These are phyloP conservation scores for Leptinotarsa rubiginosa DNA, from an alignment of 2,888 invertebrate genomes.

Conservation along the genomic window DNA sequence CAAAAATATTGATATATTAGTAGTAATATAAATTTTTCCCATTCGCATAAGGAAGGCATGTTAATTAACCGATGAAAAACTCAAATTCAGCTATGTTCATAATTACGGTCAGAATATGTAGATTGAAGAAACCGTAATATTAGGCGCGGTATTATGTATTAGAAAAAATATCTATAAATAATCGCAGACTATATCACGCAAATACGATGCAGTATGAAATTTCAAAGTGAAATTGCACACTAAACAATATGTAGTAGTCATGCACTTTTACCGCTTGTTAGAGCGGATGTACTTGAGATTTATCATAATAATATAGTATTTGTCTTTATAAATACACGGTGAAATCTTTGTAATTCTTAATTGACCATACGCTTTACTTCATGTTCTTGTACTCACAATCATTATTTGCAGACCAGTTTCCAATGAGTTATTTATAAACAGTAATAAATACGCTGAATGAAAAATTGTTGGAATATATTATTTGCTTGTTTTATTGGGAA, in stretches of 20 bases:
- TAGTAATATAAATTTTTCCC: no score
- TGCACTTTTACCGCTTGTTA: slow-evolving; percentile 46
- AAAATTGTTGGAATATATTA: slow-evolving; percentile 9
- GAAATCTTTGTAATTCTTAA: slow-evolving; percentile 44
- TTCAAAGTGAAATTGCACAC: slow-evolving; percentile 35
- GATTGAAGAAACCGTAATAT: slow-evolving; percentile 24
- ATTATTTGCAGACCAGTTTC: slow-evolving; percentile 39
- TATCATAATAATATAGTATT: slow-evolving; percentile 49
- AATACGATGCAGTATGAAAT: slow-evolving; percentile 36
- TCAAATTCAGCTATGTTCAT: not conserved
- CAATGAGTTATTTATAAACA: slow-evolving; percentile 23
- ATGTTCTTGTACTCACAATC: slow-evolving; percentile 26
- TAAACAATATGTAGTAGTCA: slow-evolving; percentile 33
- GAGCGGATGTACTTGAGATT: slow-evolving; percentile 49
- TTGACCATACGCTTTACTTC: slow-evolving; percentile 43
- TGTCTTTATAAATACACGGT: slow-evolving; percentile 46
- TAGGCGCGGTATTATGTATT: slow-evolving; percentile 25
- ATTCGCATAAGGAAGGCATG: not conserved
- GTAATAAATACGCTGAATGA: slow-evolving; percentile 12
- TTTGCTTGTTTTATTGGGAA: slow-evolving; percentile 6
- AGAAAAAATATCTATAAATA: slow-evolving; percentile 31
- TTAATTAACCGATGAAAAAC: slow-evolving; percentile 7
- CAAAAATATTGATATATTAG: no score
- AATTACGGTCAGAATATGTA: slow-evolving; percentile 21
- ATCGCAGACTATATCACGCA: slow-evolving; percentile 35